Conservation (phyloP, 2,113 vertebrate genomes). For the Tachycineta bicolor region DNA sequence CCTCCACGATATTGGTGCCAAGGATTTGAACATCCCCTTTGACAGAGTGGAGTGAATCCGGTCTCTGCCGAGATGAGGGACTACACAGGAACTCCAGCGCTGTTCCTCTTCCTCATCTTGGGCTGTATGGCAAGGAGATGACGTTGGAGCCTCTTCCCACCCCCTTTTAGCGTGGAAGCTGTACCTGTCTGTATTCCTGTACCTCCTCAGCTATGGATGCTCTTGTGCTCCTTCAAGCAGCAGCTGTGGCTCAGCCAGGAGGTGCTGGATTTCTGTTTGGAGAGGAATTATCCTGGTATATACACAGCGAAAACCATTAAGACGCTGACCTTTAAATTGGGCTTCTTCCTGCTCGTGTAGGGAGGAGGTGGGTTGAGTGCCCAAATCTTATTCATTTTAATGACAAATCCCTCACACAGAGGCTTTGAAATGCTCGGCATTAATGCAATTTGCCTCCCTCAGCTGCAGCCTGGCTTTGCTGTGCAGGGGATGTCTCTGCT, state of each 20-base stretch:
- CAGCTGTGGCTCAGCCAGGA: not conserved
- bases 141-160: not conserved
- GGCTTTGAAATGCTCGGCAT: conserved; percentile 29
- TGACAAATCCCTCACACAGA: conserved; percentile 55
- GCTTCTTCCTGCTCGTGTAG: conserved; percentile 45
- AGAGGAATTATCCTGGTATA: conserved; percentile 26
- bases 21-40: conserved; percentile 41
- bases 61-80: not conserved
- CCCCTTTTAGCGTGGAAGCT: not conserved
- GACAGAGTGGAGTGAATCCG: not conserved
- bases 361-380: conserved; percentile 55
- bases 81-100: not conserved
- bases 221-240: not conserved
- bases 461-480: conserved; percentile 12
- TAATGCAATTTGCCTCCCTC: conserved; percentile 16
- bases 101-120: not conserved
- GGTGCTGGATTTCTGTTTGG: conserved; percentile 34
- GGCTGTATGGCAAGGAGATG: not conserved
- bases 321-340: conserved; percentile 58
- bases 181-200: rapidly evolving
- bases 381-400: conserved; percentile 64
- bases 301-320: not conserved
- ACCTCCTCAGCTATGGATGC: not conserved
- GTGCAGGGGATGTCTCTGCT: conserved; percentile 2
- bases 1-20: not conserved